phyloP scores from a whole-genome alignment of 1,140 invertebrate species.

The Physella acuta region DNA sequence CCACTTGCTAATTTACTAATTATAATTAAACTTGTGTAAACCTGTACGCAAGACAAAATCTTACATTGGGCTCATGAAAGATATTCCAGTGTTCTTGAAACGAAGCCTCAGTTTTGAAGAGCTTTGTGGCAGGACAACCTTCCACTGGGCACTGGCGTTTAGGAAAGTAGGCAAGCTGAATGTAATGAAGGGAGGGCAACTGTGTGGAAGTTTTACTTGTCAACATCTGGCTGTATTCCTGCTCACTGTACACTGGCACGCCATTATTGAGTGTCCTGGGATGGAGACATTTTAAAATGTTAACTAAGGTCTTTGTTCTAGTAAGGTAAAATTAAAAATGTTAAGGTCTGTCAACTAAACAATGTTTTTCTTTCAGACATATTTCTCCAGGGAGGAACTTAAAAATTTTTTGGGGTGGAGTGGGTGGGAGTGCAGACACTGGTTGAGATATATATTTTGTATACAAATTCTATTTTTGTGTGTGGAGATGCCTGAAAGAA shows the following conservation, averaged over 20 bases:
- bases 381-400: no score
- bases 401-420: no score
- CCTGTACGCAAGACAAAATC: constrained; percentile 1
- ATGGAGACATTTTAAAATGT: background rate
- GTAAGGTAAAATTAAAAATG: no score
- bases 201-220: background rate
- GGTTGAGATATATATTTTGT: no score
- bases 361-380: no score
- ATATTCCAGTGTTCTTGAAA: constrained; percentile 7
- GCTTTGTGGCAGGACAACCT: background rate
- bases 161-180: constrained; percentile 1
- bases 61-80: constrained; percentile 11
- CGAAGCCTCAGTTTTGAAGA: background rate
- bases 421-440: no score
- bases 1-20: no score
- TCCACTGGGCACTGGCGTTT: constrained; percentile 5
- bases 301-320: no score
- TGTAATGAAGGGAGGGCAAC: background rate
- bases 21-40: no score
- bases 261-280: background rate
- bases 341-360: no score
- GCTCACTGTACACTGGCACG: constrained; percentile 1
- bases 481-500: no score
- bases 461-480: no score
- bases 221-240: background rate